Conservation (phyloP, 92 coral and sea anemone species). For the Epizoanthus stellaris region DNA sequence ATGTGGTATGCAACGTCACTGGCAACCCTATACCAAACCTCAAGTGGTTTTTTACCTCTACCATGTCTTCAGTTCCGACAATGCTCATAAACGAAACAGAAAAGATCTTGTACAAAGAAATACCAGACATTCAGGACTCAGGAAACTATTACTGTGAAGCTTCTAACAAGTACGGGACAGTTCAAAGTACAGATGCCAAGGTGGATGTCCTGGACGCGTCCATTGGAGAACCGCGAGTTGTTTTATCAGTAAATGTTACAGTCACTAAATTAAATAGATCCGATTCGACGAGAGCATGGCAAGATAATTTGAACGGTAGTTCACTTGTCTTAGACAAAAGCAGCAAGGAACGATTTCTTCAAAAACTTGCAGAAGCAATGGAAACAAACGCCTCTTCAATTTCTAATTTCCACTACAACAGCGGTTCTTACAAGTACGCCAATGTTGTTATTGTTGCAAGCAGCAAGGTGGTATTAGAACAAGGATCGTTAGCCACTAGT, state of each 20-base stretch:
- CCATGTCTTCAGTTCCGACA: conserved; percentile 29
- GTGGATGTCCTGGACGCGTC: conserved; percentile 58
- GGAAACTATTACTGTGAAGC: conserved; percentile 68
- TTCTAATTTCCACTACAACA: not conserved
- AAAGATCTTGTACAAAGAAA: conserved; percentile 44
- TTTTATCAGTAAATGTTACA: conserved; percentile 54
- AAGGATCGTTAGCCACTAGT: not conserved
- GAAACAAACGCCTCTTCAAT: conserved; percentile 11
- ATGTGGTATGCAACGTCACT: conserved; percentile 64
- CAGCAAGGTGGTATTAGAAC: not conserved
- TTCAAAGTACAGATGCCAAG: conserved; percentile 53
- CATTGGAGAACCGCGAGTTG: conserved; percentile 63
- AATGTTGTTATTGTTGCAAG: not conserved
- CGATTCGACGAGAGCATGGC: not conserved
- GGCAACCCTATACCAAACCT: conserved; percentile 64
- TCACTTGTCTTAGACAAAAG: not conserved
- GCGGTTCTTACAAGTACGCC: not conserved
- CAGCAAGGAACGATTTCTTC: not conserved
- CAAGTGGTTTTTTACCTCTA: conserved; percentile 65
- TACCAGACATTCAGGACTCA: conserved; percentile 37
- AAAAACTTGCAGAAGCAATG: conserved; percentile 6
- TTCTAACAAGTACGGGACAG: conserved; percentile 62
- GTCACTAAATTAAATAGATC: not conserved
- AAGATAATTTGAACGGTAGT: not conserved
- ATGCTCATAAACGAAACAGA: conserved; percentile 42